A percentile compares a stretch with the other conserved stretches of the same genome.
Evolutionary conservation across 2,888 invertebrate species (phyloP).

Genomic region (Drosophila meridiana): DNA sequence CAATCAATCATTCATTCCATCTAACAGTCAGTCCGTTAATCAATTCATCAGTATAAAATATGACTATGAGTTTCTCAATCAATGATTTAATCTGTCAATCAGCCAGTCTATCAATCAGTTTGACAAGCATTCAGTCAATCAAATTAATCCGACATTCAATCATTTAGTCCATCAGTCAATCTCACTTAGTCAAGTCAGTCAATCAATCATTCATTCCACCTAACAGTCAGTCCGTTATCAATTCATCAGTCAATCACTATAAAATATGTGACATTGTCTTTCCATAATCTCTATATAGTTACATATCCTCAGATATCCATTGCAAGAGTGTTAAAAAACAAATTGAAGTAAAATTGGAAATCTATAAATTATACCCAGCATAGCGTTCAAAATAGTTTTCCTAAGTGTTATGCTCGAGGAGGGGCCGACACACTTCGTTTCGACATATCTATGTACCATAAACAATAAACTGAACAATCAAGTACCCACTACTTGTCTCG

Average conservation of each 20-base stretch:
- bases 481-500: constrained; percentile 24
- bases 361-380: constrained; percentile 20
- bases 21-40: too few species aligned
- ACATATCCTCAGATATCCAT: not conserved
- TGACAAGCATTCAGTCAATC: too few species aligned
- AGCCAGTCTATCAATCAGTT: not conserved
- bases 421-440: constrained; percentile 41
- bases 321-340: constrained; percentile 25
- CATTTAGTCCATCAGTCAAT: too few species aligned
- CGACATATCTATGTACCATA: constrained; percentile 42
- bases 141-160: too few species aligned
- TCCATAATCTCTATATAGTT: not conserved
- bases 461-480: constrained; percentile 22
- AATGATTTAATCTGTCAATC: not conserved
- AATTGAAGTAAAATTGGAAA: constrained; percentile 3
- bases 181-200: too few species aligned
- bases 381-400: constrained; percentile 30
- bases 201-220: too few species aligned
- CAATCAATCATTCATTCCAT: too few species aligned
- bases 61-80: too few species aligned
- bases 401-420: constrained; percentile 37
- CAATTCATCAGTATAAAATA: too few species aligned
- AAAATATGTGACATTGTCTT: not conserved
- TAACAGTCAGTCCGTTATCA: too few species aligned
- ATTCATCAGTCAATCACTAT: not conserved